Evolutionary conservation across 2,888 invertebrate species (phyloP).

Genomic region (Hyppa rectilinea): DNA sequence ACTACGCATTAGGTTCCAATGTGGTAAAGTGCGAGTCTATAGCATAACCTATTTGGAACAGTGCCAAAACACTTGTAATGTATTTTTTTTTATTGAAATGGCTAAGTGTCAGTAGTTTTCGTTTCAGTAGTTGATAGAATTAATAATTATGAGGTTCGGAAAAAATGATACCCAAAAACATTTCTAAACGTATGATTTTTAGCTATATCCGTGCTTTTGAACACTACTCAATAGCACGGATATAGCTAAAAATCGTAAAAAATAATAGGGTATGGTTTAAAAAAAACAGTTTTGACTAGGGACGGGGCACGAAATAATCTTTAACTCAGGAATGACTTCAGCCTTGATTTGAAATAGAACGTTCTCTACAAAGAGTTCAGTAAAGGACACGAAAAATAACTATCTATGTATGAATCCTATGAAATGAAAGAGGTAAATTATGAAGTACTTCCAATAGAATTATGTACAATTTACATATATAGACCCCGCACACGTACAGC

Average conservation of each 20-base stretch:
- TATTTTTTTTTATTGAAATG: constrained; percentile 16
- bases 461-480: constrained; percentile 49
- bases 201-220: too few relatives aligned
- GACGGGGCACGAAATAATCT: not conserved
- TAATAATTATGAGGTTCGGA: not conserved
- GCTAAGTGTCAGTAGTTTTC: not conserved
- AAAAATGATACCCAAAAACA: not conserved
- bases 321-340: too few relatives aligned
- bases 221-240: not conserved
- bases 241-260: not conserved
- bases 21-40: constrained; percentile 20
- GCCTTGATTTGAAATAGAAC: not conserved
- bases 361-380: not conserved
- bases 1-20: constrained; percentile 18
- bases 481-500: constrained; percentile 42
- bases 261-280: not conserved
- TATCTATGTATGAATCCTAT: constrained; percentile 9
- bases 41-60: constrained; percentile 34
- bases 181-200: constrained; percentile 2
- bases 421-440: constrained; percentile 40
- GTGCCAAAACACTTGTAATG: constrained; percentile 31
- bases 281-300: not conserved
- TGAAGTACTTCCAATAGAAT: constrained; percentile 48
- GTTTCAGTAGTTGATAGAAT: constrained; percentile 11
- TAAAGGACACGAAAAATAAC: not conserved